phyloP scores from a whole-genome alignment of 1,140 invertebrate genomes.

The Andrena cerasifolii region DNA sequence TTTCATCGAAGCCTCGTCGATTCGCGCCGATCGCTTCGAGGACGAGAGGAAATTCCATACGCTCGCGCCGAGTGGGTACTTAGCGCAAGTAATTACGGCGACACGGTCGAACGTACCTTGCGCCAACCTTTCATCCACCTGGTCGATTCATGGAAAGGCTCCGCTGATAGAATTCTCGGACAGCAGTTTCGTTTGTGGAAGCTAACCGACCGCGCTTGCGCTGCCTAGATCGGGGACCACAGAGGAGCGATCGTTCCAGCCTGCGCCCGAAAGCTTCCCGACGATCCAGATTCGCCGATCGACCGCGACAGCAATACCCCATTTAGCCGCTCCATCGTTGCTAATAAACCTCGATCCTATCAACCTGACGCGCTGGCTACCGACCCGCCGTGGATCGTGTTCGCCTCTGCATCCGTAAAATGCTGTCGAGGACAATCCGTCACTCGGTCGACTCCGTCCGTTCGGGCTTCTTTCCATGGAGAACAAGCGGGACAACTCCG shows the following conservation, averaged over 20 bases:
- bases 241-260: too few relatives aligned
- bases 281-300: background rate
- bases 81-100: slow-evolving; percentile 41
- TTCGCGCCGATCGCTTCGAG: slow-evolving; percentile 35
- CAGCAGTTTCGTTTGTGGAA: too few relatives aligned
- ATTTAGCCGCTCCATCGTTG: slow-evolving; percentile 3
- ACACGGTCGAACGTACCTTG: background rate
- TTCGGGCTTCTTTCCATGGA: slow-evolving; percentile 5
- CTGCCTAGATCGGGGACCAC: too few relatives aligned
- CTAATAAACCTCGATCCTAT: slow-evolving; percentile 51
- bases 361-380: slow-evolving; percentile 59
- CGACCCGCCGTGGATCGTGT: slow-evolving; percentile 55
- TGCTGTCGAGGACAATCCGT: slow-evolving; percentile 61
- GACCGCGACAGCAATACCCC: background rate
- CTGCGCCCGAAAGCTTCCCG: background rate
- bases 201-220: too few relatives aligned
- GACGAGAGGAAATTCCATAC: slow-evolving; percentile 52
- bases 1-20: slow-evolving; percentile 50
- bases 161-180: too few relatives aligned
- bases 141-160: too few relatives aligned
- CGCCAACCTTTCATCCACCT: background rate
- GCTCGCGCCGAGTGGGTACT: slow-evolving; percentile 6
- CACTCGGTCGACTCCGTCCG: slow-evolving; percentile 28
- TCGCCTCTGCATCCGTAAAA: slow-evolving; percentile 67
- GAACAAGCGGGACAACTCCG: slow-evolving; percentile 32